These are phyloP conservation scores for Gambusia affinis DNA, from an alignment of 2,113 vertebrate genomes.

Conservation along the genomic window DNA sequence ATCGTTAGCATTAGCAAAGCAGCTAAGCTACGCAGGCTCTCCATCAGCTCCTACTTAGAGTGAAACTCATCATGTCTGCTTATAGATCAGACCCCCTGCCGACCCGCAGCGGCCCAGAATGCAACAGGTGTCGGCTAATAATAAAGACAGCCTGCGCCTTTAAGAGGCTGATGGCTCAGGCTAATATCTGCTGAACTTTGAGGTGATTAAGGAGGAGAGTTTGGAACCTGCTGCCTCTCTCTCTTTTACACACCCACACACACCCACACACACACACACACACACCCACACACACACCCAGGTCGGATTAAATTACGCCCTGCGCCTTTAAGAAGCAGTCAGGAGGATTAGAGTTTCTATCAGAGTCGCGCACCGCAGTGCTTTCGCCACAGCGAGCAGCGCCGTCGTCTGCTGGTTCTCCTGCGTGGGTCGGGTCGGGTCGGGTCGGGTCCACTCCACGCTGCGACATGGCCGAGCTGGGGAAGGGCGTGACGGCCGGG, in stretches of 20 bases:
- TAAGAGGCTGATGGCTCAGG: slow-evolving; percentile 60
- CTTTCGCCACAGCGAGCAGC: slow-evolving; percentile 57
- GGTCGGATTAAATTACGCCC: slow-evolving; percentile 53
- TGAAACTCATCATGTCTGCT: background rate
- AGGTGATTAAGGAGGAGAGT: background rate
- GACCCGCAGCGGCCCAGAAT: slow-evolving; percentile 25
- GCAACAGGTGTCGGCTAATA: slow-evolving; percentile 73
- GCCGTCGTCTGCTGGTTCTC: slow-evolving; percentile 12
- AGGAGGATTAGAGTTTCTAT: slow-evolving; percentile 65
- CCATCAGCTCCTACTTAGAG: too few species aligned
- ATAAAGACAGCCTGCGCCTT: slow-evolving; percentile 73
- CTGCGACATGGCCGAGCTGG: slow-evolving; percentile 90
- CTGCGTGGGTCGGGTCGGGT: slow-evolving; percentile 7
- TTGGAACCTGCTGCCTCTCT: background rate
- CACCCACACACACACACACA: background rate
- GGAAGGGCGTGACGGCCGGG: slow-evolving; percentile 94
- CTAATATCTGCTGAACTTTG: background rate
- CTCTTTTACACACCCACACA: background rate
- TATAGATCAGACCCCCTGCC: background rate
- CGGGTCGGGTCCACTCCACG: slow-evolving; percentile 15
- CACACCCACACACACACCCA: background rate
- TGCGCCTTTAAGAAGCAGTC: slow-evolving; percentile 73
- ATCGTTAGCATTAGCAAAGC: too few species aligned
- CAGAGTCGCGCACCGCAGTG: slow-evolving; percentile 10
- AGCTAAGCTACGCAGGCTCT: too few species aligned